Percentiles rank a stretch among this genome's conserved stretches.
Conservation (phyloP, 2,888 invertebrate species). For the Timema cristinae region DNA sequence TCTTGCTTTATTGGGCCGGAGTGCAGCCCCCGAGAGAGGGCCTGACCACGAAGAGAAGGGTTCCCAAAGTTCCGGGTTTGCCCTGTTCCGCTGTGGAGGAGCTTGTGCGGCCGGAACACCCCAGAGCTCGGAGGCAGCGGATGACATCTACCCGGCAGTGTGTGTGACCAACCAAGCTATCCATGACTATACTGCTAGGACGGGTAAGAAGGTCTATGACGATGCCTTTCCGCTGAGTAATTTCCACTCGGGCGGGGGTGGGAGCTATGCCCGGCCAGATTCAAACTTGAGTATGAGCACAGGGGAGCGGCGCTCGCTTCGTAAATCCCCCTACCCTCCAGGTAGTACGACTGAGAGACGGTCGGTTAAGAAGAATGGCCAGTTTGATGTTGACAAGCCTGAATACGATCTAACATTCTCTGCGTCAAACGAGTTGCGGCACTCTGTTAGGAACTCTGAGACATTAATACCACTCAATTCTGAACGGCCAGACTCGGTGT, state of each 20-base stretch:
- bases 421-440: conserved; percentile 42
- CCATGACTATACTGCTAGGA: conserved; percentile 74
- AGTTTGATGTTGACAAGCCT: conserved; percentile 40
- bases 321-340: conserved; percentile 25
- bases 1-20: conserved; percentile 81
- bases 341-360: conserved; percentile 21
- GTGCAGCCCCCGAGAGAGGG: conserved; percentile 56
- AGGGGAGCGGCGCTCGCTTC: conserved; percentile 27
- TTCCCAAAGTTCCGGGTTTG: conserved; percentile 53
- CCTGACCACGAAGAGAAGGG: conserved; percentile 65
- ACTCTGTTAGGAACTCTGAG: conserved; percentile 54
- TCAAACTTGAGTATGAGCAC: conserved; percentile 27
- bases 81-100: conserved; percentile 65
- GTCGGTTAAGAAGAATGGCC: conserved; percentile 25
- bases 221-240: conserved; percentile 57
- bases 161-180: conserved; percentile 80
- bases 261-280: conserved; percentile 25
- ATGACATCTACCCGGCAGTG: conserved; percentile 79
- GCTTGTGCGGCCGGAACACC: conserved; percentile 34
- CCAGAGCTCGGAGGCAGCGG: conserved; percentile 49
- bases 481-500: conserved; percentile 40
- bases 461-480: conserved; percentile 50
- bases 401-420: conserved; percentile 46
- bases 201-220: conserved; percentile 73
- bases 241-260: conserved; percentile 35